Base-by-base conservation (phyloP, 2,113 vertebrate genomes). In the Bubo bubo region DNA sequence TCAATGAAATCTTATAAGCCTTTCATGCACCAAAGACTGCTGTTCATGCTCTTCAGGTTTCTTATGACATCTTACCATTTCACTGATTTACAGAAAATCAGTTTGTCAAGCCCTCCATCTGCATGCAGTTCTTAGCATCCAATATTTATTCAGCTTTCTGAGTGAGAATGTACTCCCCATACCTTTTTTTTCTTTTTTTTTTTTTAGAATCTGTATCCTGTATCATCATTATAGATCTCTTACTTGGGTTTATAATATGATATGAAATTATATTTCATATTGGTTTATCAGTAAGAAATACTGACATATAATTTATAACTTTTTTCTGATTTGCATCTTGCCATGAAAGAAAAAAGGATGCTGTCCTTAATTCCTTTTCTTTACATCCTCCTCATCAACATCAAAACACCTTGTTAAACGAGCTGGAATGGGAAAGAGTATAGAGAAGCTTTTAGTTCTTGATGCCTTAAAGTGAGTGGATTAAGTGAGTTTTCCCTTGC, bases 401-500 rank as follows among this genome's bases (percentile, higher is more conserved):
- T 80, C 73, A 92, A 86, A 96, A 86, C 35, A 53, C 21, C 16
- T 64, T 63, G 52, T 56, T 24, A 89, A 88, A 84, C 47, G n/a
- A 87, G 2, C 5, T 21, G 34, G 27, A 84, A 64, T 28, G 68
- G 5, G 23, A 52, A 80, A 74, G 52, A 67, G 4, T 64, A 34
- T 5, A 71, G 52, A 75, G 88, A 89, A 92, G 27, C 32, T 84
- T 92, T 95, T 56, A 60, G 28, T 32, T 94, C 39, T 80, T 87
- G n/a, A 49, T 77, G 35, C 22, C 43, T 84, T 79, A 60, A 83
- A 88, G 59, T 60, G 50, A 92, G 47, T 63, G 49, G 52, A 84
- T 91, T 96, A 91, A 52, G 35, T 70, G 70, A 91, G 35, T 86
- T 96, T 95, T 97, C 88, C 73, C 83, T 85, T 95, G 83, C 20